These are phyloP conservation scores for Pachliopta kotzebuea DNA, from an alignment of 2,888 invertebrate species.

Conservation along the genomic window DNA sequence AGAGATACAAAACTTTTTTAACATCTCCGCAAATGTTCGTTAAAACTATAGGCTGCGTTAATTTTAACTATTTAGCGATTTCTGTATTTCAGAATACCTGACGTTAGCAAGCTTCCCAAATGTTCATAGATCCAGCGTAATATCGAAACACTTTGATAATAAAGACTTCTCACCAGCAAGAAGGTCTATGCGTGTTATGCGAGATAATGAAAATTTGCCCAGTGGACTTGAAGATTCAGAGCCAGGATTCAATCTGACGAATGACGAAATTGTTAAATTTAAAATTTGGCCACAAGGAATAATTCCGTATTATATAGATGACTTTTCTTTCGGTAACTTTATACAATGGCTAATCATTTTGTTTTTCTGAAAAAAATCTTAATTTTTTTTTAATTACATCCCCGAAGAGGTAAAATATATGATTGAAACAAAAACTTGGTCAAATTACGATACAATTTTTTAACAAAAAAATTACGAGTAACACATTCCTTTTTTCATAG, in stretches of 20 bases:
- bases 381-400: no score
- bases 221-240: constrained; percentile 31
- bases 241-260: constrained; percentile 47
- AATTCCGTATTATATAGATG: constrained; percentile 64
- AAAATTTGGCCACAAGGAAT: constrained; percentile 61
- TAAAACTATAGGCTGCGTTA: no score
- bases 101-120: constrained; percentile 2
- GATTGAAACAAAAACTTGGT: no score
- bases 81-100: constrained; percentile 4
- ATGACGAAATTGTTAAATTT: constrained; percentile 49
- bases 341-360: no score
- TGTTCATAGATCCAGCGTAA: background rate
- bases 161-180: constrained; percentile 1
- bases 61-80: background rate
- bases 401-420: no score
- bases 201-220: constrained; percentile 8
- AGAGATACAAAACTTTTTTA: no score
- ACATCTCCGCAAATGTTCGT: no score
- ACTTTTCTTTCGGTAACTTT: constrained; percentile 53
- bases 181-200: constrained; percentile 13
- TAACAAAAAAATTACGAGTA: no score
- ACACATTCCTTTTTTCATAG: constrained; percentile 36
- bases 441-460: no score
- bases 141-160: background rate
- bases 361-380: background rate